Evolutionary conservation across 2,888 invertebrate species (phyloP).

Genomic region (Cacoxenus indagator): DNA sequence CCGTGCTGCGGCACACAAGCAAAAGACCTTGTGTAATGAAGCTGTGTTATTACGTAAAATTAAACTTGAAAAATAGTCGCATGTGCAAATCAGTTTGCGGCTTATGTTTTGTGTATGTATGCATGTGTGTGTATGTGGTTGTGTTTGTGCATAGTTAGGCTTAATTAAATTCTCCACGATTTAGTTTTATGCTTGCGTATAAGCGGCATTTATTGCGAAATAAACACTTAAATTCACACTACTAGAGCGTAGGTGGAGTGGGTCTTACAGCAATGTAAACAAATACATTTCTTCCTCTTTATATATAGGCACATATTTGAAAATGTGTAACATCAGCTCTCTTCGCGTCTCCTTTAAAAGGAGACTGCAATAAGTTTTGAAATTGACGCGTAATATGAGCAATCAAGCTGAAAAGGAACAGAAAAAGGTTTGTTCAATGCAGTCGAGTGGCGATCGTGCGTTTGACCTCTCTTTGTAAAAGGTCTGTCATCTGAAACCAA

Average conservation of each 20-base stretch:
- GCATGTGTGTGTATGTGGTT: not conserved
- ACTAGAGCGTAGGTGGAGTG: not conserved
- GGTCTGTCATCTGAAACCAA: no score
- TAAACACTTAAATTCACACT: not conserved
- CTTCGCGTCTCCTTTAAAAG: no score
- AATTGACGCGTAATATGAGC: no score
- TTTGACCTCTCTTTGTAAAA: no score
- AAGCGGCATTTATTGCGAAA: not conserved
- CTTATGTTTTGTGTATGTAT: not conserved
- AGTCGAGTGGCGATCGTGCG: no score
- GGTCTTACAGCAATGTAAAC: no score
- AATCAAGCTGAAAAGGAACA: no score
- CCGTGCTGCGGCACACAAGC: not conserved
- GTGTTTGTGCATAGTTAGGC: not conserved
- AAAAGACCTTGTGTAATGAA: constrained; percentile 30
- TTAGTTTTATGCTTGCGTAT: constrained; percentile 8
- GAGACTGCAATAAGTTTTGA: no score
- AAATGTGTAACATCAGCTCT: no score
- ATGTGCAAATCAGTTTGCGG: not conserved
- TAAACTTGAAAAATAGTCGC: constrained; percentile 6
- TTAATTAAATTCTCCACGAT: constrained; percentile 7
- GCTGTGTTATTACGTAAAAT: constrained; percentile 23
- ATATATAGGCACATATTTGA: no score
- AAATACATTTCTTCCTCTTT: no score
- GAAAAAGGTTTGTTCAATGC: no score